These are phyloP conservation scores for Gastrophysa polygoni DNA, from an alignment of 2,888 invertebrate genomes.

Conservation along the genomic window DNA sequence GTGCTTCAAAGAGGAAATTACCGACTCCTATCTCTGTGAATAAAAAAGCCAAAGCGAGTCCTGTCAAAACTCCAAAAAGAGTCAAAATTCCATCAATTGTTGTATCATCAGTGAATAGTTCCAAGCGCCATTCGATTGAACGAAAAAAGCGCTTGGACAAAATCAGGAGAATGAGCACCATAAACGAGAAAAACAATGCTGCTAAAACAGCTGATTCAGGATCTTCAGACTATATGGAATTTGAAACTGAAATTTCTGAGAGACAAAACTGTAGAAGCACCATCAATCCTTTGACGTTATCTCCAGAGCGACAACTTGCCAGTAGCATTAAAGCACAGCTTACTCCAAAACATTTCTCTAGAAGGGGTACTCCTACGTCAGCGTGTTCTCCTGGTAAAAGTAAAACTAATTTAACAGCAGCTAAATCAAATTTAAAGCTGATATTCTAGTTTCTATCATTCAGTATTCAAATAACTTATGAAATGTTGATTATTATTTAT, in stretches of 20 bases:
- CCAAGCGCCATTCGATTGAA: slow-evolving; percentile 24
- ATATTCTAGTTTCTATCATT: not conserved
- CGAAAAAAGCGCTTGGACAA: slow-evolving; percentile 22
- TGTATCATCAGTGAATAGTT: not conserved
- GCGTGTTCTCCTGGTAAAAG: not conserved
- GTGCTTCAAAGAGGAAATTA: not conserved
- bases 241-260: slow-evolving; percentile 11
- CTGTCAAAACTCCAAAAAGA: not conserved
- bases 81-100: not conserved
- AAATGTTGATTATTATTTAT: not conserved
- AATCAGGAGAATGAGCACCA: slow-evolving; percentile 14
- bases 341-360: not conserved
- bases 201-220: not conserved
- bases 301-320: not conserved
- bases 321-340: not conserved
- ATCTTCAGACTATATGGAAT: slow-evolving; percentile 21
- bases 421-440: not conserved
- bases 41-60: not conserved
- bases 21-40: not conserved
- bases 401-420: not conserved
- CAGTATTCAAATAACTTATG: not conserved
- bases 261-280: not conserved
- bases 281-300: not conserved
- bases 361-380: not conserved
- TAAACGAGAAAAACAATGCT: not conserved